Evolutionary conservation across 2,888 invertebrate species (phyloP).

Genomic region (Pterostichus madidus): DNA sequence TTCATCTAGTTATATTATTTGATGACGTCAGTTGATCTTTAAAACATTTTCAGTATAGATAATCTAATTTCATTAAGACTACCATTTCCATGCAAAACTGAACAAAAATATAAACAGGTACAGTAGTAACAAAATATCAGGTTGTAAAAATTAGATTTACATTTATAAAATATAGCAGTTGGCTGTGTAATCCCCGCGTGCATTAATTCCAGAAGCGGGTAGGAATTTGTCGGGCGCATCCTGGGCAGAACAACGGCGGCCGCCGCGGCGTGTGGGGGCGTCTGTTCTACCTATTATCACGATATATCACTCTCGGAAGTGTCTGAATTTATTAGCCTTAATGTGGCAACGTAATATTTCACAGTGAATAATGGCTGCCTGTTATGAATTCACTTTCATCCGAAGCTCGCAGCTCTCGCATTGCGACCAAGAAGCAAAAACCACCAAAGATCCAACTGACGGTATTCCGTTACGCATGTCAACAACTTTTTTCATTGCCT

Average conservation of each 20-base stretch:
- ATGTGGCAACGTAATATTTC: conserved; percentile 65
- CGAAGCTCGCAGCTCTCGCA: conserved; percentile 8
- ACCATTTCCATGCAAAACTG: too few species aligned
- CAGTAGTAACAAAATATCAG: background rate
- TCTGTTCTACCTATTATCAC: conserved; percentile 59
- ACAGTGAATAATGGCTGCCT: conserved; percentile 61
- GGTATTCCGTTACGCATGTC: too few species aligned
- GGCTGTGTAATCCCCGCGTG: background rate
- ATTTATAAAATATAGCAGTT: conserved; percentile 4
- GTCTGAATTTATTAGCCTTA: conserved; percentile 65
- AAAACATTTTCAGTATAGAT: too few species aligned
- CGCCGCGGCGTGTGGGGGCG: conserved; percentile 3
- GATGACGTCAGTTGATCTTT: too few species aligned
- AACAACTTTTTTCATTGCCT: too few species aligned
- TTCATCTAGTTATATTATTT: too few species aligned
- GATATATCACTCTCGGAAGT: conserved; percentile 66
- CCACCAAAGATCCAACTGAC: conserved; percentile 16
- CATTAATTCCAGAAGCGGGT: conserved; percentile 8
- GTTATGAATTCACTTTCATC: conserved; percentile 64
- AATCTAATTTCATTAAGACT: too few species aligned
- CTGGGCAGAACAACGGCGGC: conserved; percentile 10
- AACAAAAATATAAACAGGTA: too few species aligned
- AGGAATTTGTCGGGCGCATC: conserved; percentile 23
- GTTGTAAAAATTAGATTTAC: conserved; percentile 17
- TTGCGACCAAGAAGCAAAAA: conserved; percentile 45